A percentile compares a stretch with the other conserved stretches of the same genome.
Evolutionary conservation across 2,797 vertebrate genomes (phyloP).

Genomic region (Sebastes diaconus): DNA sequence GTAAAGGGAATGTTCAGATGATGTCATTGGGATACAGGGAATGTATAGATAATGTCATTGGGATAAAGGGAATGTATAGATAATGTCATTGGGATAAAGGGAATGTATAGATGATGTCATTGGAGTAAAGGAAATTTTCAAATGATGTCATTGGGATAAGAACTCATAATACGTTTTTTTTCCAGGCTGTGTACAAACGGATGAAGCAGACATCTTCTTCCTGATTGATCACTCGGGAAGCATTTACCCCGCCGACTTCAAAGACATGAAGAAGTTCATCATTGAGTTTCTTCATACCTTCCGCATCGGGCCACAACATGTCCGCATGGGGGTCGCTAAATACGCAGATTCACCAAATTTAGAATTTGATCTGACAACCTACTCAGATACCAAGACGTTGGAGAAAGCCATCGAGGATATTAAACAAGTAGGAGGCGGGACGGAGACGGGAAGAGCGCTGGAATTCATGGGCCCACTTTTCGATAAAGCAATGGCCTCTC

Average conservation of each 20-base stretch:
- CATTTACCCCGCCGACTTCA: conserved; percentile 69
- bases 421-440: conserved; percentile 67
- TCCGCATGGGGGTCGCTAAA: conserved; percentile 83
- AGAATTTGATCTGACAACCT: conserved; percentile 68
- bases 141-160: not conserved
- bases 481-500: conserved; percentile 22
- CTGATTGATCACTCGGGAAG: conserved; percentile 84
- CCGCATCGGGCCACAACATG: conserved; percentile 69
- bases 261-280: conserved; percentile 84
- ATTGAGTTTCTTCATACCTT: conserved; percentile 71
- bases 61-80: no score
- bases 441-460: conserved; percentile 77
- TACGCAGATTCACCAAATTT: conserved; percentile 42
- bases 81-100: no score
- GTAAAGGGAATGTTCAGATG: not conserved
- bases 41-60: no score
- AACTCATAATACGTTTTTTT: not conserved
- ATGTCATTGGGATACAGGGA: not conserved
- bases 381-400: conserved; percentile 48
- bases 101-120: no score
- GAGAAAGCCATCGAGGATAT: conserved; percentile 69
- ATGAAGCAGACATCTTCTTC: conserved; percentile 87
- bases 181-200: conserved; percentile 78
- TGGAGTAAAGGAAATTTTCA: not conserved
- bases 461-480: conserved; percentile 70